Base-by-base conservation (phyloP, 2,113 vertebrate genomes). In the Dipodomys merriami region DNA sequence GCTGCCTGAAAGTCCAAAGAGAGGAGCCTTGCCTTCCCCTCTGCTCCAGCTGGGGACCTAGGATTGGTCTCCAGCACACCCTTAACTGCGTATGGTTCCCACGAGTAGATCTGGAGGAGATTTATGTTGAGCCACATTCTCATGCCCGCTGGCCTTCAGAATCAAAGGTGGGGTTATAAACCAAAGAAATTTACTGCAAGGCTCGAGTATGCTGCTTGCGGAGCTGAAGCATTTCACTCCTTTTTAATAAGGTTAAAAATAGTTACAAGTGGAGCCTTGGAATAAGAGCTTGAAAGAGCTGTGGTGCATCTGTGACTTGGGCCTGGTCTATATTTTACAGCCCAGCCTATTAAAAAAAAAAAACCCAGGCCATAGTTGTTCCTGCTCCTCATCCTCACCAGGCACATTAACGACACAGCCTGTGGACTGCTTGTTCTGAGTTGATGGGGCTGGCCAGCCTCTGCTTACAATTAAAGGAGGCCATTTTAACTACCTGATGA, bases 161-260 rank as follows among this genome's bases (percentile, higher is more conserved):
- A 97, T 96, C 88, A 97, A 95, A 97, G 94, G 92, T 16, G 80
- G 92, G 95, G 84, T 96, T 95, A 95, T 92, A 97, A 97, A 97
- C 71, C 83, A 91, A 93, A 93, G 83, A 96, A 90, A 94, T 92
- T 96, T 89, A 97, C 96, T 96, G 94, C 79, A 86, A 95, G 88
- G 94, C 53, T 83, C 1, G n/a, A 81, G 71, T 39, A 39, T 33
- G 80, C 39, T 5, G 76, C 92, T 91, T 65, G 44, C 15, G 12
- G 94, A 96, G 86, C 91, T 88, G 90, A 91, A 96, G 71, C 84
- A 84, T 83, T 94, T 94, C 44, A 12, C 88, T 33, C 3, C 91
- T 94, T 74, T 94, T 97, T 96, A 97, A 97, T 96, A 97, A 97
- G 90, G 90, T 97, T 97, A 97, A 97, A 97, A 96, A 97, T 95